Evolutionary conservation across 2,797 vertebrate species (phyloP).

Genomic region (Typhlichthys eigenmanni): DNA sequence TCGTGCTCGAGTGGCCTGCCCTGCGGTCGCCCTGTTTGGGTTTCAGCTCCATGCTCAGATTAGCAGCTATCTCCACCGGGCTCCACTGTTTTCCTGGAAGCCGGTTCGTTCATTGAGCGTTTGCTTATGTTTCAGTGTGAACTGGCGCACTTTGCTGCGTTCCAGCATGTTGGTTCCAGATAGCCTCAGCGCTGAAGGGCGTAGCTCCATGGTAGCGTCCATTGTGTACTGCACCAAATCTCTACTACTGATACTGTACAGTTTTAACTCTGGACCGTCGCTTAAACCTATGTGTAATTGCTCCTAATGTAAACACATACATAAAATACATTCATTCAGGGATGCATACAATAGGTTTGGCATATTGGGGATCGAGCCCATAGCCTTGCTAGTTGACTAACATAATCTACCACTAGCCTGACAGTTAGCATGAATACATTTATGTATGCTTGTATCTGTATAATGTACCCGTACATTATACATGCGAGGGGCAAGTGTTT

Average conservation of each 20-base stretch:
- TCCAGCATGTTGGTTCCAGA: constrained; percentile 33
- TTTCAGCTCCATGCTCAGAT: constrained; percentile 72
- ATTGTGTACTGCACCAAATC: constrained; percentile 50
- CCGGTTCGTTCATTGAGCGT: constrained; percentile 61
- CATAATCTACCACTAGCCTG: too few relatives aligned
- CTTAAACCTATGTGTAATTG: constrained; percentile 42
- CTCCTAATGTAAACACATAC: constrained; percentile 40
- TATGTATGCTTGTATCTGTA: too few relatives aligned
- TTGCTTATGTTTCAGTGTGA: constrained; percentile 71
- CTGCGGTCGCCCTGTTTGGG: constrained; percentile 66
- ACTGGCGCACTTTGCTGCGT: constrained; percentile 53
- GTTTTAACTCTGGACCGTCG: constrained; percentile 20
- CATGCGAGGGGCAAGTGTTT: too few relatives aligned
- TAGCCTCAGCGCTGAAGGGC: constrained; percentile 51
- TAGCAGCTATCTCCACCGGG: constrained; percentile 72
- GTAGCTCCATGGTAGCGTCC: constrained; percentile 47
- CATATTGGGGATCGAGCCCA: too few relatives aligned
- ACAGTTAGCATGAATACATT: too few relatives aligned
- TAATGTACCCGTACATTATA: too few relatives aligned
- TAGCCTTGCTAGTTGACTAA: too few relatives aligned
- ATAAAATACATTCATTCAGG: constrained; percentile 26
- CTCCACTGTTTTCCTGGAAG: constrained; percentile 73
- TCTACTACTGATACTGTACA: constrained; percentile 54
- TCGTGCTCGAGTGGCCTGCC: constrained; percentile 55
- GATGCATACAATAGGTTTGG: too few relatives aligned